Percentiles rank a stretch among this genome's conserved stretches.
Conservation (phyloP, 2,797 vertebrate species). For the Saguinus oedipus region DNA sequence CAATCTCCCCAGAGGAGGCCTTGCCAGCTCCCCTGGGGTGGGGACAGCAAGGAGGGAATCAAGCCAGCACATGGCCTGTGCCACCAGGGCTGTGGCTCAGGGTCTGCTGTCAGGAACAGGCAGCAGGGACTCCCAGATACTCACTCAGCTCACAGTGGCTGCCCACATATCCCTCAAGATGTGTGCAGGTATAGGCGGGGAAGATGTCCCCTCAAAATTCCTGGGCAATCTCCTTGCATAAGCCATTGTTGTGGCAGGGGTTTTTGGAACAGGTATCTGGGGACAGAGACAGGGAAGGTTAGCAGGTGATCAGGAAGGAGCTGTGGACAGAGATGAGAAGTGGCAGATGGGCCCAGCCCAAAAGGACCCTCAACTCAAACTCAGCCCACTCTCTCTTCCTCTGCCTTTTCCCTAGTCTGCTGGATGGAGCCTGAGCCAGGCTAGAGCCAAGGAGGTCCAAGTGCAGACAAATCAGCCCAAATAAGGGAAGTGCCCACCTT, state of each 20-base stretch:
- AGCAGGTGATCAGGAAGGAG: neutral
- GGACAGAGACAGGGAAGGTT: accelerated
- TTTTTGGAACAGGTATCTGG: slow-evolving; percentile 93
- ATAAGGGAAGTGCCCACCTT: neutral
- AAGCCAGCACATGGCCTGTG: neutral
- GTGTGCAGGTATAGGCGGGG: slow-evolving; percentile 92
- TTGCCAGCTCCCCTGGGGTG: no score
- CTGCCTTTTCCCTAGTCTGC: neutral
- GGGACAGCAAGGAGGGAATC: neutral
- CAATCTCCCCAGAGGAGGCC: neutral
- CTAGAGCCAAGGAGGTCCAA: neutral
- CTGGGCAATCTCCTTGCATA: slow-evolving; percentile 86
- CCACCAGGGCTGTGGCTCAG: neutral
- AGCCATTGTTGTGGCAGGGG: slow-evolving; percentile 91
- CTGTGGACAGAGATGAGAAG: no score
- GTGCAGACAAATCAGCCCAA: neutral
- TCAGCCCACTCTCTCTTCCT: neutral
- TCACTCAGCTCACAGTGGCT: slow-evolving; percentile 94
- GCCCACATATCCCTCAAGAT: slow-evolving; percentile 90
- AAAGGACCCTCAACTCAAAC: neutral
- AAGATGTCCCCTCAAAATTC: slow-evolving; percentile 92
- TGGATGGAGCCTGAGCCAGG: neutral
- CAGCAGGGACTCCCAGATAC: slow-evolving; percentile 72
- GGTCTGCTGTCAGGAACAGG: neutral
- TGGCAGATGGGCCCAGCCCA: neutral